Conservation (phyloP, 1,140 invertebrate species). For the Polypedilum vanderplanki region DNA sequence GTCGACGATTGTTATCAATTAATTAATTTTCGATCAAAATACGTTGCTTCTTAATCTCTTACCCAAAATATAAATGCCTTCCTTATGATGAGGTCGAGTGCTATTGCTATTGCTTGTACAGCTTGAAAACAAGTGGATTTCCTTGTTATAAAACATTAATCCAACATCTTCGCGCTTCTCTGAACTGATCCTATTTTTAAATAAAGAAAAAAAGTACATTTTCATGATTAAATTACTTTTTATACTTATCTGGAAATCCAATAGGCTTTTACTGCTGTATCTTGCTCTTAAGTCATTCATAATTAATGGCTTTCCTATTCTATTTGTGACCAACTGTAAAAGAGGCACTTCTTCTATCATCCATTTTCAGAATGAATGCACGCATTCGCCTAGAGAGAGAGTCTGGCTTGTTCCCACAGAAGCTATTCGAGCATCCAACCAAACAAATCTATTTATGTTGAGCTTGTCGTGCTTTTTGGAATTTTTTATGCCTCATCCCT, state of each 20-base stretch:
- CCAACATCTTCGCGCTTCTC: not conserved
- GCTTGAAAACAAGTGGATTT: too few relatives aligned
- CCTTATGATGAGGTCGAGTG: too few relatives aligned
- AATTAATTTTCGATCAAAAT: constrained; percentile 28
- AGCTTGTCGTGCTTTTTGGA: not conserved
- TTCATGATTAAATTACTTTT: constrained; percentile 20
- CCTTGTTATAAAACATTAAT: too few relatives aligned
- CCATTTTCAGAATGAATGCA: not conserved
- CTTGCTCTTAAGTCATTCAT: not conserved
- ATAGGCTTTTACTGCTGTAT: not conserved
- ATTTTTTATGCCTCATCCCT: not conserved
- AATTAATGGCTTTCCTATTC: not conserved
- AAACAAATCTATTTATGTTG: not conserved
- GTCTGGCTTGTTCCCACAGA: not conserved
- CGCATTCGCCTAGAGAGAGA: not conserved
- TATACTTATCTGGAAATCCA: not conserved
- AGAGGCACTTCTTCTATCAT: not conserved
- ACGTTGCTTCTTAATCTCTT: not conserved
- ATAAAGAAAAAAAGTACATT: not conserved
- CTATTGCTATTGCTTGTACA: too few relatives aligned
- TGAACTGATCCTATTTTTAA: too few relatives aligned
- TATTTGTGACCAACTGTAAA: not conserved
- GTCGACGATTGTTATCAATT: constrained; percentile 25
- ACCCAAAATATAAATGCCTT: not conserved
- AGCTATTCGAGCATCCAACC: not conserved